Percentiles rank a stretch among this genome's conserved stretches.
These are phyloP conservation scores for Pseudonaja textilis DNA, from an alignment of 2,113 vertebrate species.

Conservation along the genomic window DNA sequence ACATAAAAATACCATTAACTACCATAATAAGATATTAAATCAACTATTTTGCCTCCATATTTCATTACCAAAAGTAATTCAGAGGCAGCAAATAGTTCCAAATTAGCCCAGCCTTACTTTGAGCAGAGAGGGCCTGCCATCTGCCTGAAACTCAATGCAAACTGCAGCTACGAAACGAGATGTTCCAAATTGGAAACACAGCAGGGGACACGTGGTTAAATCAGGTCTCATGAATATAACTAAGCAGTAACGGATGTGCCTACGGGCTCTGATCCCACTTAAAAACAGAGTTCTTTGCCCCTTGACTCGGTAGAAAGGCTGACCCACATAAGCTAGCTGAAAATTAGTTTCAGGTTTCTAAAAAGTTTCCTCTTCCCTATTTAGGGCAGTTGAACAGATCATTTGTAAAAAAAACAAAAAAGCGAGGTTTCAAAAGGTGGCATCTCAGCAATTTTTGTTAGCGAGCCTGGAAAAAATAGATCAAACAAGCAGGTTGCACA, in stretches of 20 bases:
- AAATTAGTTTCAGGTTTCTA: constrained; percentile 65
- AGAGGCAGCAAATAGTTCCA: background rate
- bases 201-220: background rate
- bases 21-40: too few relatives aligned
- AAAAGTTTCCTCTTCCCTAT: constrained; percentile 56
- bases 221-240: background rate
- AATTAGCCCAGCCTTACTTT: background rate
- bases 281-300: constrained; percentile 39
- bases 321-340: constrained; percentile 56
- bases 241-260: background rate
- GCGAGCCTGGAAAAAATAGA: constrained; percentile 47
- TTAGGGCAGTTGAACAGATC: constrained; percentile 57
- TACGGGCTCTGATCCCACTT: background rate
- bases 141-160: background rate
- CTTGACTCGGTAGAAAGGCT: constrained; percentile 53
- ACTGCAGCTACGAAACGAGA: background rate
- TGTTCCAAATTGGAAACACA: background rate
- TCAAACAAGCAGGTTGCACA: constrained; percentile 35
- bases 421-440: constrained; percentile 30
- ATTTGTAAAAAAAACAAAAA: constrained; percentile 34
- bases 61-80: background rate
- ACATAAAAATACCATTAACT: background rate
- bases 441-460: constrained; percentile 56
- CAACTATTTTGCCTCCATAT: background rate
- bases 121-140: background rate